A percentile compares a stretch with the other conserved stretches of the same genome.
Conservation (phyloP, 1,140 invertebrate genomes). For the Calliopsis andreniformis region DNA sequence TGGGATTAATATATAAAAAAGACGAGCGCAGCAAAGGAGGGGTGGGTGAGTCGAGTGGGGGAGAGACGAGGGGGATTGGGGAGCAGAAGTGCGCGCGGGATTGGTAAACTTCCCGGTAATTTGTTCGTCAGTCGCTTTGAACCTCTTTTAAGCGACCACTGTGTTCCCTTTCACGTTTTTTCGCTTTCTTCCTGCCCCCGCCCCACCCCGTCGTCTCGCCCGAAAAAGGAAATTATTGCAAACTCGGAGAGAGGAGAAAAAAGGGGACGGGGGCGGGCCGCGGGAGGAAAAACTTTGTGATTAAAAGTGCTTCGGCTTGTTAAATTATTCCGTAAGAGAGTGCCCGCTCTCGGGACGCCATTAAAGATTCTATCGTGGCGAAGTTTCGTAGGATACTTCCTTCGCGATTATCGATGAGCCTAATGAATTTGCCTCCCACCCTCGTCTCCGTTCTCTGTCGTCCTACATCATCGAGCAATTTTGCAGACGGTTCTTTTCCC, state of each 20-base stretch:
- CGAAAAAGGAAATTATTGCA: conserved; percentile 41
- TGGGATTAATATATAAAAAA: conserved; percentile 64
- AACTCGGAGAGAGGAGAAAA: conserved; percentile 1
- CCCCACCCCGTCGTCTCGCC: conserved; percentile 21
- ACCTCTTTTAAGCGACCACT: conserved; percentile 68
- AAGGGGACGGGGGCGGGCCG: not conserved
- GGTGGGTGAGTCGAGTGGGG: conserved; percentile 18
- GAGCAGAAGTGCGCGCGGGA: conserved; percentile 60
- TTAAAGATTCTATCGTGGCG: conserved; percentile 41
- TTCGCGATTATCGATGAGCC: conserved; percentile 39
- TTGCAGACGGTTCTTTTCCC: not conserved
- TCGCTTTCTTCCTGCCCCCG: conserved; percentile 7
- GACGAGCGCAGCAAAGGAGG: conserved; percentile 5
- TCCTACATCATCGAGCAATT: too few relatives aligned
- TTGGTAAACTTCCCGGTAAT: conserved; percentile 79
- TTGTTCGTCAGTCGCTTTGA: conserved; percentile 73
- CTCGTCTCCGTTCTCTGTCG: not conserved
- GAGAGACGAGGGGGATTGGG: conserved; percentile 11
- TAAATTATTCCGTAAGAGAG: conserved; percentile 57
- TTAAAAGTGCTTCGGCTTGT: conserved; percentile 63
- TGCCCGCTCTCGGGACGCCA: conserved; percentile 9
- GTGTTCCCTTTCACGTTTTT: conserved; percentile 13
- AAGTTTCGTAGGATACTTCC: conserved; percentile 29
- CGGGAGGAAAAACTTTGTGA: conserved; percentile 58
- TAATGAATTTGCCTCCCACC: conserved; percentile 35